phyloP scores from a whole-genome alignment of 2,888 invertebrate genomes.

The Xestoiulus laeticollis region DNA sequence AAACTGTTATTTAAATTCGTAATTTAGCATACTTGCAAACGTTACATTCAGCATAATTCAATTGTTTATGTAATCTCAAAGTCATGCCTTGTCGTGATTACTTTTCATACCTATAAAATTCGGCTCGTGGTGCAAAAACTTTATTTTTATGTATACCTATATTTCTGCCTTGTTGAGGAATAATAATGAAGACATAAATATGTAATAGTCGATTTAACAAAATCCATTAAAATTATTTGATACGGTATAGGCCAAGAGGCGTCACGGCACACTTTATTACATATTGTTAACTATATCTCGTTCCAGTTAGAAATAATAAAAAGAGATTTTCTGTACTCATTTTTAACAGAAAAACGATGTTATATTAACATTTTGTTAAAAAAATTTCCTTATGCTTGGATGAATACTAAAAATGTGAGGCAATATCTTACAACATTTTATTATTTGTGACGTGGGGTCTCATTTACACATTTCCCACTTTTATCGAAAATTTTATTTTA shows the following conservation, averaged over 20 bases:
- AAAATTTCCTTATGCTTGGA: not conserved
- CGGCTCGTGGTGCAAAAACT: not conserved
- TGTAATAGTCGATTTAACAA: not conserved
- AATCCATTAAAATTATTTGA: not conserved
- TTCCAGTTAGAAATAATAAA: not conserved
- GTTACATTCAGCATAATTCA: constrained; percentile 1
- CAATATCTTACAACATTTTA: not conserved
- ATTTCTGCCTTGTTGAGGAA: not conserved
- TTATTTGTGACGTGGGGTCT: not conserved
- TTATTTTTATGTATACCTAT: not conserved
- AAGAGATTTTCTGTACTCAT: not conserved
- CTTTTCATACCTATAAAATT: not conserved
- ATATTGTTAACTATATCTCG: not conserved
- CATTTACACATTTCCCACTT: not conserved
- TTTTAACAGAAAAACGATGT: not conserved
- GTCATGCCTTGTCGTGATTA: not conserved
- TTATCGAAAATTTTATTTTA: too few relatives aligned
- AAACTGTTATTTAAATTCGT: not conserved
- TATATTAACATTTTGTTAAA: not conserved
- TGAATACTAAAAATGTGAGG: not conserved
- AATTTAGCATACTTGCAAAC: not conserved
- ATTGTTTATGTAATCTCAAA: constrained; percentile 28
- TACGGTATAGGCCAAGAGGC: constrained; percentile 11
- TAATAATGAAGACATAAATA: not conserved
- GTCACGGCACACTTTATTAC: not conserved